Evolutionary conservation across 2,113 vertebrate genomes (phyloP).

Genomic region (Pseudopipra pipra): DNA sequence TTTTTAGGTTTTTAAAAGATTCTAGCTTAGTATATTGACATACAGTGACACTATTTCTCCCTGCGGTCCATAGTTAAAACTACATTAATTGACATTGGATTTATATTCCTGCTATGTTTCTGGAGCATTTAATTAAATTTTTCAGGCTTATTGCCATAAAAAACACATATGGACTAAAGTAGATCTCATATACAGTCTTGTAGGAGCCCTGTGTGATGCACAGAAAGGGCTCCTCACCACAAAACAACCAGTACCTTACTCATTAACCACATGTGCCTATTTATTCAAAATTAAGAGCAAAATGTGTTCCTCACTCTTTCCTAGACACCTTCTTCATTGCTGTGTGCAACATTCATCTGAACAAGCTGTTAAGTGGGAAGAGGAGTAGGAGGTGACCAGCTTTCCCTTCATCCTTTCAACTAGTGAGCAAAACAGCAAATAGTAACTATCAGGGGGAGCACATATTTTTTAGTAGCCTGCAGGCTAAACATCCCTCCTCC

Average conservation of each 20-base stretch:
- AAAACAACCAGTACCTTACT: background rate
- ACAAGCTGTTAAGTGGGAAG: slow-evolving; percentile 66
- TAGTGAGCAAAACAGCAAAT: slow-evolving; percentile 31
- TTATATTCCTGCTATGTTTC: background rate
- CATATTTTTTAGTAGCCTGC: slow-evolving; percentile 57
- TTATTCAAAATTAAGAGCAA: background rate
- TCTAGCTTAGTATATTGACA: background rate
- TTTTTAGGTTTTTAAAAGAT: slow-evolving; percentile 24
- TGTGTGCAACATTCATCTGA: slow-evolving; percentile 19
- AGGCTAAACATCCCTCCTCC: slow-evolving; percentile 56
- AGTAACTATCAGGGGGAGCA: slow-evolving; percentile 58
- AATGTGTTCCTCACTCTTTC: background rate
- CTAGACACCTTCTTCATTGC: background rate
- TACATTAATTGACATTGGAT: background rate
- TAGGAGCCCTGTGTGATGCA: background rate
- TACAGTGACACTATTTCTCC: background rate
- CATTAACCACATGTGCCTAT: background rate
- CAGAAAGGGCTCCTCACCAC: background rate
- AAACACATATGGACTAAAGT: background rate
- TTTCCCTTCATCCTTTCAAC: slow-evolving; percentile 53
- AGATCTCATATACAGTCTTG: background rate
- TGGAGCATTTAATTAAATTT: background rate
- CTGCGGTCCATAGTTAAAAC: background rate
- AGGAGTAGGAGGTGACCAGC: slow-evolving; percentile 62
- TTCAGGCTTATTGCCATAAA: background rate